Evolutionary conservation across 2,797 vertebrate species (phyloP), one percentile per base, ranked within the genome.

Genomic region (Helicolenus hilgendorfi): DNA sequence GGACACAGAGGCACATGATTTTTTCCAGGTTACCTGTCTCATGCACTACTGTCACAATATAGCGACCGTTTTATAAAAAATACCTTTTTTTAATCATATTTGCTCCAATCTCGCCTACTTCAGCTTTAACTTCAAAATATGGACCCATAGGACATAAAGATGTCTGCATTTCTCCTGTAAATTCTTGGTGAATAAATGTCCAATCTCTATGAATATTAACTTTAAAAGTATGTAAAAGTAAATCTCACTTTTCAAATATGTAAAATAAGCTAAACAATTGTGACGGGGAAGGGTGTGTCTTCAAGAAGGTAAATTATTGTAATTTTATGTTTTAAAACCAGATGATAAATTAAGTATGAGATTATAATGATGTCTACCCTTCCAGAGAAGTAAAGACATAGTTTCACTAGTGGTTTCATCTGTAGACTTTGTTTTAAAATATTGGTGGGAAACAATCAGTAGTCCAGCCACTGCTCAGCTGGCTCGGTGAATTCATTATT

Each of bases 401-500:
- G 35, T 81, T 58, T 71, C n/a, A 41, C 65, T 9, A 1, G 5
- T 27, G 24, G 63, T 38, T 75, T n/a, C 27, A 56, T 64, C 27
- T 73, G 11, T 29, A 29, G 14, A 15, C 82, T 56, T 60, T 36
- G 58, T 73, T 22, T 65, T 38, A n/a, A n/a, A 18, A 14, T 29
- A 81, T 77, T 3, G 10, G 41, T 60, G 75, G 31, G 65, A 84
- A 79, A 68, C 11, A 70, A 93, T 95, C 90, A 89, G 92, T 77
- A 93, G 88, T 94, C 88, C 72, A 26, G 62, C 82, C 85, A 76
- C 82, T 62, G 67, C 85, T 68, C 87, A 41, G 85, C 75, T 70
- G 69, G 56, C 79, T 91, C 74, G 5, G 73, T 85, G 87, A 89
- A 95, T 95, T 88, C 78, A 92, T 94, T 93, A 92, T 88, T 88